Base-by-base conservation (phyloP, 2,888 invertebrate species). In the Tridacna gigas region DNA sequence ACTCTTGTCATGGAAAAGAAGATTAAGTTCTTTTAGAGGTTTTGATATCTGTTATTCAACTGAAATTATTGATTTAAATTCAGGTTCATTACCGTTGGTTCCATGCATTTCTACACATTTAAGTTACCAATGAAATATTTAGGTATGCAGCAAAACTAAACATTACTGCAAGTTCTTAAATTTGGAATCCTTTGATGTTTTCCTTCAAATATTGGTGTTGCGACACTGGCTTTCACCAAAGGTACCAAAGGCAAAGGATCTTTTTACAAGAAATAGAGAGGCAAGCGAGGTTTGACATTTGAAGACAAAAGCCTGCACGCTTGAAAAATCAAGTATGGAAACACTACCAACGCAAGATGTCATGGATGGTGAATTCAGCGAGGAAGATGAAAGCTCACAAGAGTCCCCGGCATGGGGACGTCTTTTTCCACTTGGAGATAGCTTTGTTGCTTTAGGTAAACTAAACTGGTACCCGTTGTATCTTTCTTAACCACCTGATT, bases 261-360 rank as follows among this genome's bases (percentile, higher is more conserved):
- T 20, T 56, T 56, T 56, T 3, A 20, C 56, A 56, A 56, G 18
- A 56, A 56, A 56, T 56, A 5, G 56, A 3, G 11, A 15, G 9
- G 20, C 20, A 5, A 26, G 67, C 20, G 7, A 2, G 7, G 37
- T 7, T 37, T 37, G 37, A 37, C 37, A 37, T 37, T 37, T 37
- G 37, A 37, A 37, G 37, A 37, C 37, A 37, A 37, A 37, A 37
- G 37, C 37, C 37, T 37, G 37, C 37, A 4, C 37, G 37, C 3
- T 37, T 7, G 37, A 37, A 37, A 37, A 37, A 37, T 0, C 12
- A 28, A 28, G 5, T 11, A 93, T 93, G 92, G 93, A 91, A 77
- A 92, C 93, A 0, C 81, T 94, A 28, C 92, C 93, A 0, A 91
- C 92, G 18, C 91, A 91, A 47, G 94, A 94, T 83, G 86, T 93